Evolutionary conservation across 2,888 invertebrate genomes (phyloP).

Genomic region (Eustalomyia histrio): DNA sequence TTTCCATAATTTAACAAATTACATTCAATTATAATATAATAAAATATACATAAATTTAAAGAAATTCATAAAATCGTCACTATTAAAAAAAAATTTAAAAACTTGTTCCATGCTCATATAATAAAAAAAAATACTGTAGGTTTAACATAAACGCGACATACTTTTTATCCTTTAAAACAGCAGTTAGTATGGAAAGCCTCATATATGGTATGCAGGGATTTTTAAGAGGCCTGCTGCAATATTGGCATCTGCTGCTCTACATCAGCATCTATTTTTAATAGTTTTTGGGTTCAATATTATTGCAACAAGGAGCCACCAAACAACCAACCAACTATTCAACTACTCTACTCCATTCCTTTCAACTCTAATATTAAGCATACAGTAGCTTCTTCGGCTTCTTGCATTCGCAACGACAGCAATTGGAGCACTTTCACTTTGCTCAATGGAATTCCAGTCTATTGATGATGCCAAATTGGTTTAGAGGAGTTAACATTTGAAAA

Average conservation of each 20-base stretch:
- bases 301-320: conserved; percentile 8
- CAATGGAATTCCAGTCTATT: conserved; percentile 52
- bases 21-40: too few relatives aligned
- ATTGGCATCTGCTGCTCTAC: neutral
- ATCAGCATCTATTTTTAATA: conserved; percentile 39
- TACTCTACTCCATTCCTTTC: conserved; percentile 38
- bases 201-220: conserved; percentile 62
- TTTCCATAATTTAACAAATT: too few relatives aligned
- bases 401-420: conserved; percentile 68
- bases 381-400: conserved; percentile 60
- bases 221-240: conserved; percentile 19
- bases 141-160: too few relatives aligned
- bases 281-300: conserved; percentile 39
- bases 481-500: conserved; percentile 62
- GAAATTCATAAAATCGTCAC: too few relatives aligned
- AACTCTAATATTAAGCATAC: conserved; percentile 36
- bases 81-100: too few relatives aligned
- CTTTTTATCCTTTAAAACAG: too few relatives aligned
- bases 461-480: conserved; percentile 64
- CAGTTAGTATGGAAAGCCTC: too few relatives aligned
- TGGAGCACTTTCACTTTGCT: conserved; percentile 78
- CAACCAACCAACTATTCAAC: conserved; percentile 4
- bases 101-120: too few relatives aligned
- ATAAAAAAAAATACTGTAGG: too few relatives aligned
- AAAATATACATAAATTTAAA: too few relatives aligned